Percentiles rank a stretch among this genome's conserved stretches.
Evolutionary conservation across 2,113 vertebrate species (phyloP).

Genomic region (Trogon melanurus): DNA sequence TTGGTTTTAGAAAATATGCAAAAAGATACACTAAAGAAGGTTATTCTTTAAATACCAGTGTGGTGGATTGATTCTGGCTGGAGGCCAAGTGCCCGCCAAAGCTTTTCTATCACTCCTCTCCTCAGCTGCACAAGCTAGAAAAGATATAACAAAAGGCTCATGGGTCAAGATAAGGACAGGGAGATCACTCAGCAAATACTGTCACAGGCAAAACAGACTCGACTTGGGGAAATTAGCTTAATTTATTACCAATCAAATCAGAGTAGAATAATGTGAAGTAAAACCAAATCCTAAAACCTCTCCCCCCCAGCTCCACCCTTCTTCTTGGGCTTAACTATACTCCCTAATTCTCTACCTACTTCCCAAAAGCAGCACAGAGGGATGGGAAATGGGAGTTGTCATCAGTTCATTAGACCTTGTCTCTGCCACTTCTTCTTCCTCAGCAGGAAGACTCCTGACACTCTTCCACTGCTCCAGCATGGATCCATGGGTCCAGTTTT

Average conservation of each 20-base stretch:
- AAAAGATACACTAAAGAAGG: background rate
- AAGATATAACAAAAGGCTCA: background rate
- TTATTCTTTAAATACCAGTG: background rate
- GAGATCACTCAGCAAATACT: background rate
- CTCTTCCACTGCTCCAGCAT: background rate
- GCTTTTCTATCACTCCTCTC: background rate
- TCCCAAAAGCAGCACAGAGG: accelerated
- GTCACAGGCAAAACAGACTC: background rate
- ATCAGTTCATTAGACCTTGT: background rate
- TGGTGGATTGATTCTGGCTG: background rate
- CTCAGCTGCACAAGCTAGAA: background rate
- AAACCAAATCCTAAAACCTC: background rate
- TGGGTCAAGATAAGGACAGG: background rate
- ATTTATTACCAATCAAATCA: background rate
- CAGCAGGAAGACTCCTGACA: background rate
- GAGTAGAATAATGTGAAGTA: background rate
- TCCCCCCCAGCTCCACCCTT: background rate
- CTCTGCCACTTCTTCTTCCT: background rate
- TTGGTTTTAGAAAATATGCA: background rate
- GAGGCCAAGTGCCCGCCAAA: background rate
- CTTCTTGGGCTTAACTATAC: background rate
- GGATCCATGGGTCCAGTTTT: accelerated
- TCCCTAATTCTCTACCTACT: accelerated
- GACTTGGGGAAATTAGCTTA: background rate
- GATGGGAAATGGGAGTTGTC: background rate